Evolutionary conservation across 2,113 vertebrate genomes (phyloP).

Genomic region (Centropus bengalensis): DNA sequence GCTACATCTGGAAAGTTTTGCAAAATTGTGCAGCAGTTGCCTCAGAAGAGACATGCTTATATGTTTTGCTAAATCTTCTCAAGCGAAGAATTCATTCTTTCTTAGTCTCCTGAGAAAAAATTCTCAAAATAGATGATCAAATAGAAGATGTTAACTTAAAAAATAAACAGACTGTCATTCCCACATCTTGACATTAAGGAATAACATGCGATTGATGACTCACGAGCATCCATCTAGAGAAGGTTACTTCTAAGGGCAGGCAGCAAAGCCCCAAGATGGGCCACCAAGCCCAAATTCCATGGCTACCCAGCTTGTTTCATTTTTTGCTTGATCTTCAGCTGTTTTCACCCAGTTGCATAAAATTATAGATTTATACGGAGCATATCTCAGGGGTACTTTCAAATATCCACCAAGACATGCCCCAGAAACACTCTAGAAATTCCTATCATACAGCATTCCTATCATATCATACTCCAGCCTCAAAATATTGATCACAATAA

Average conservation of each 20-base stretch:
- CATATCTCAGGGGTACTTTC: not conserved
- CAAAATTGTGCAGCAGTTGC: not conserved
- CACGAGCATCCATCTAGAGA: not conserved
- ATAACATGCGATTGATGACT: not conserved
- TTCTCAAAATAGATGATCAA: not conserved
- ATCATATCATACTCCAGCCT: not conserved
- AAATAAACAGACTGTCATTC: not conserved
- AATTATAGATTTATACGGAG: not conserved
- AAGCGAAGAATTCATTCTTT: not conserved
- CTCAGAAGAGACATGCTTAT: not conserved
- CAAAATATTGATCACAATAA: not conserved
- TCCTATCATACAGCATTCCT: not conserved
- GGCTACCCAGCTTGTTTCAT: not conserved
- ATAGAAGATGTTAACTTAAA: not conserved
- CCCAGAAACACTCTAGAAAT: not conserved
- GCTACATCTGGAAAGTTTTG: not conserved
- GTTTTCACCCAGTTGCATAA: not conserved
- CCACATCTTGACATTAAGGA: not conserved
- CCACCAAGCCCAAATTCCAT: not conserved
- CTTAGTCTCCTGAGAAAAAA: not conserved
- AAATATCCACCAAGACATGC: not conserved
- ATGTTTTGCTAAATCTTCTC: not conserved
- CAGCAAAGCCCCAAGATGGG: not conserved
- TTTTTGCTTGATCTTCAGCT: not conserved
- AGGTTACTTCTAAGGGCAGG: not conserved